phyloP scores from a whole-genome alignment of 53 echinoderm and acorn worm genomes.

The Luidia sarsii region DNA sequence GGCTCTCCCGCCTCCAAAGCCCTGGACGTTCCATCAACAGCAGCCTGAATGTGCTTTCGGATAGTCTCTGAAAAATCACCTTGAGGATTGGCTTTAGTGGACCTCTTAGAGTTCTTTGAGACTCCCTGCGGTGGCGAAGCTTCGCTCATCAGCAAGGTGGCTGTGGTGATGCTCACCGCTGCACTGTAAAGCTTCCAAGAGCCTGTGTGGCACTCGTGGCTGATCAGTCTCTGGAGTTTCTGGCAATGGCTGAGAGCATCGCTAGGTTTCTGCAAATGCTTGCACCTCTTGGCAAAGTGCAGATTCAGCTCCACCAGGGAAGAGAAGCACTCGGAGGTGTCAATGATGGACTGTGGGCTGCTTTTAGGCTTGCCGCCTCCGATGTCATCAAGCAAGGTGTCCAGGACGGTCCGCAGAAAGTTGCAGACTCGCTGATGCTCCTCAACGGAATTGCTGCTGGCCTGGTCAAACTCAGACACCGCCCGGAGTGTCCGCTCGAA shows the following conservation, averaged over 20 bases:
- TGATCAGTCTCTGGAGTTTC: slow-evolving; percentile 29
- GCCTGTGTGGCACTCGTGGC: background rate
- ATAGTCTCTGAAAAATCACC: background rate
- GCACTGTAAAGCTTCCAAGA: slow-evolving; percentile 40
- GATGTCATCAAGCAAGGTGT: background rate
- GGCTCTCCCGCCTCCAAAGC: slow-evolving; percentile 47
- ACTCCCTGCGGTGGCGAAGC: background rate
- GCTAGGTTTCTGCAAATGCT: slow-evolving; percentile 14
- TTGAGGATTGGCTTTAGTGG: slow-evolving; percentile 11
- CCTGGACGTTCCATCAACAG: slow-evolving; percentile 37
- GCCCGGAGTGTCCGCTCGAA: slow-evolving; percentile 69
- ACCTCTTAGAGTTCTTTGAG: slow-evolving; percentile 30
- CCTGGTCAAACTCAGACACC: slow-evolving; percentile 66
- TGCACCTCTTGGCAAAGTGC: slow-evolving; percentile 67
- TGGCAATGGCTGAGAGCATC: slow-evolving; percentile 10
- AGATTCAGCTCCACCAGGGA: slow-evolving; percentile 68
- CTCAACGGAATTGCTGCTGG: slow-evolving; percentile 39
- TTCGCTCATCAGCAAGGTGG: slow-evolving; percentile 7
- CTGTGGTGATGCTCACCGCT: slow-evolving; percentile 6
- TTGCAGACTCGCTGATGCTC: slow-evolving; percentile 34
- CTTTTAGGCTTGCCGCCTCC: background rate
- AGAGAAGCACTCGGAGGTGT: background rate
- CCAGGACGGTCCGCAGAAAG: slow-evolving; percentile 34
- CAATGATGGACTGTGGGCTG: too few relatives aligned
- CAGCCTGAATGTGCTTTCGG: background rate